phyloP scores from a whole-genome alignment of 2,888 invertebrate genomes.

The Carterocephalus palaemon region DNA sequence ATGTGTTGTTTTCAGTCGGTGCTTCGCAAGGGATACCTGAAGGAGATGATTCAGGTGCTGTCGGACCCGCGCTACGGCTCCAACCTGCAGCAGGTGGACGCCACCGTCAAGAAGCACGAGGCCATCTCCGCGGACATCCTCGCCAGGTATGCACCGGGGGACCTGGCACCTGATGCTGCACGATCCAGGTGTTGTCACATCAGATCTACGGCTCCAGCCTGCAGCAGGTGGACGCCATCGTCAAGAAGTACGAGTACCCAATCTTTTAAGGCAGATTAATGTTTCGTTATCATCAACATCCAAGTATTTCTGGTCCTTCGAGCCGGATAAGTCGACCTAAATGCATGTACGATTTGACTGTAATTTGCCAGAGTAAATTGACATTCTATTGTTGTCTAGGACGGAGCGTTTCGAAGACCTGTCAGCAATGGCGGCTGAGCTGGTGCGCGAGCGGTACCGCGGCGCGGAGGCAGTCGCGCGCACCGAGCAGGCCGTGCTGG shows the following conservation, averaged over 20 bases:
- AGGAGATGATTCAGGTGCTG: constrained; percentile 98
- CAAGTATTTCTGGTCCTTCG: no score
- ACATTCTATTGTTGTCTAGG: constrained; percentile 45
- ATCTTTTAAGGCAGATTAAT: no score
- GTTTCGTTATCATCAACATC: no score
- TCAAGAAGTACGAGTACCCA: constrained; percentile 99
- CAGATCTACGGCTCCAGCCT: constrained; percentile 94
- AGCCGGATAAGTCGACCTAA: no score
- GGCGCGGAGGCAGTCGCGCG: constrained; percentile 87
- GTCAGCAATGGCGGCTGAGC: constrained; percentile 94
- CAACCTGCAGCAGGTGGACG: constrained; percentile 95
- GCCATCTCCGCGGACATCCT: constrained; percentile 98
- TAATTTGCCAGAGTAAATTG: no score
- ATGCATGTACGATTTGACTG: no score
- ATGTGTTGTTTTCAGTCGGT: constrained; percentile 81
- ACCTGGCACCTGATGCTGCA: constrained; percentile 4
- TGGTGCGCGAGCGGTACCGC: constrained; percentile 94
- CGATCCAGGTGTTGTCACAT: constrained; percentile 95
- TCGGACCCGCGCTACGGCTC: constrained; percentile 95
- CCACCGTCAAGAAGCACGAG: constrained; percentile 98
- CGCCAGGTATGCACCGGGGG: constrained; percentile 88
- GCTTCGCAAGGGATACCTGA: constrained; percentile 95
- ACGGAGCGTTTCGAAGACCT: constrained; percentile 97
- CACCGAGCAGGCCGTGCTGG: constrained; percentile 87
- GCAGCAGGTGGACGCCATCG: constrained; percentile 96